A percentile compares a stretch with the other conserved stretches of the same genome.
These are phyloP conservation scores for Pelusios castaneus DNA, from an alignment of 2,113 vertebrate species.

Conservation along the genomic window DNA sequence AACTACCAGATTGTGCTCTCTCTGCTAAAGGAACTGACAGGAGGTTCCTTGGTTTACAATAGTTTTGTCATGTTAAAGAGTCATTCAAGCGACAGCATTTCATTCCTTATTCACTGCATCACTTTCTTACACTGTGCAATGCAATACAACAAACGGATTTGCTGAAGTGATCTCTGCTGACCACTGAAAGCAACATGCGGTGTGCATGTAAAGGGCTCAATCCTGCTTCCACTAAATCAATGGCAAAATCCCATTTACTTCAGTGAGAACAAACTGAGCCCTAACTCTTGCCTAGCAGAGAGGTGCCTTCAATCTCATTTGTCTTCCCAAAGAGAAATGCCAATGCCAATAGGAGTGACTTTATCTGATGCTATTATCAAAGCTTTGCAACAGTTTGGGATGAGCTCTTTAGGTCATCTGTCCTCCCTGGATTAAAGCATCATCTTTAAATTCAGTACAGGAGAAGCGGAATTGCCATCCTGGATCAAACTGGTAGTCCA, in stretches of 20 bases:
- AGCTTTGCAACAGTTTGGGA: background rate
- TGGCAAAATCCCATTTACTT: background rate
- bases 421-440: background rate
- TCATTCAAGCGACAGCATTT: background rate
- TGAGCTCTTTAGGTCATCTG: background rate
- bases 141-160: background rate
- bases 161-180: background rate
- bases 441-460: background rate
- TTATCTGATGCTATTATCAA: background rate
- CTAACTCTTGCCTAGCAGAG: background rate
- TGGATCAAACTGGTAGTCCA: background rate
- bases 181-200: background rate
- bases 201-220: background rate
- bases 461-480: background rate
- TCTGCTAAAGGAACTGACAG: background rate
- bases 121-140: background rate
- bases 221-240: background rate
- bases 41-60: background rate
- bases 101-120: background rate
- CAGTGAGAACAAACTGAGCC: background rate
- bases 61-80: background rate
- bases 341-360: background rate
- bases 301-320: background rate
- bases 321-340: background rate
- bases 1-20: background rate